These are phyloP conservation scores for Bombyx mandarina DNA, from an alignment of 1,140 invertebrate genomes.

Conservation along the genomic window DNA sequence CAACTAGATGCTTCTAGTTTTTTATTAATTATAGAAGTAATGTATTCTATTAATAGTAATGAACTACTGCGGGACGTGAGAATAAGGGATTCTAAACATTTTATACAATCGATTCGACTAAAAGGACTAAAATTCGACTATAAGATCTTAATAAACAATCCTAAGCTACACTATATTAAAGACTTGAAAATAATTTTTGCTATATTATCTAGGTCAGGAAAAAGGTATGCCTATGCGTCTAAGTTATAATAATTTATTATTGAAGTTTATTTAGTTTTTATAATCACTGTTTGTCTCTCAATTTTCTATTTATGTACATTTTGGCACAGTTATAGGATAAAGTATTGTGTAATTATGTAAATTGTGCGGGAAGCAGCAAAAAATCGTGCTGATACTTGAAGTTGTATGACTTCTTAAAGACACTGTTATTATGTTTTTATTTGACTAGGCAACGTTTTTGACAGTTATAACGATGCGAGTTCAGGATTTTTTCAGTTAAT, in stretches of 20 bases:
- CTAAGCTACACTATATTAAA: conserved; percentile 3
- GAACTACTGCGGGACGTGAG: conserved; percentile 62
- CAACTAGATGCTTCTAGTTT: neutral
- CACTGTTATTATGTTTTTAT: too few species aligned
- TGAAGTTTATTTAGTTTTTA: neutral
- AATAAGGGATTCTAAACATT: conserved; percentile 55
- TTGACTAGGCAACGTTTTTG: too few species aligned
- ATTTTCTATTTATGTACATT: conserved; percentile 21
- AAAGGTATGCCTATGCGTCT: neutral
- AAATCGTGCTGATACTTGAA: too few species aligned
- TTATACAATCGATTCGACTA: conserved; percentile 47
- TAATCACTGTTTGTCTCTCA: neutral
- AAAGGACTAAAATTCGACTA: conserved; percentile 22
- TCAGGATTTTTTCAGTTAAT: too few species aligned
- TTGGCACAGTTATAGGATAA: conserved; percentile 64
- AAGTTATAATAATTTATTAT: conserved; percentile 10
- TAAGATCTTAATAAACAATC: conserved; percentile 14
- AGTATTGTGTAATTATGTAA: conserved; percentile 3
- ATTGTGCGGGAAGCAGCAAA: too few species aligned
- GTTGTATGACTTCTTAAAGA: too few species aligned
- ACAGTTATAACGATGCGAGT: too few species aligned
- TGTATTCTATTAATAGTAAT: conserved; percentile 13
- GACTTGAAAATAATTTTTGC: neutral
- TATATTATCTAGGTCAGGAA: neutral
- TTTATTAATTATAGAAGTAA: conserved; percentile 4